Base-by-base conservation (phyloP, 2,888 invertebrate species). In the Caenorhabditis sulstoni region DNA sequence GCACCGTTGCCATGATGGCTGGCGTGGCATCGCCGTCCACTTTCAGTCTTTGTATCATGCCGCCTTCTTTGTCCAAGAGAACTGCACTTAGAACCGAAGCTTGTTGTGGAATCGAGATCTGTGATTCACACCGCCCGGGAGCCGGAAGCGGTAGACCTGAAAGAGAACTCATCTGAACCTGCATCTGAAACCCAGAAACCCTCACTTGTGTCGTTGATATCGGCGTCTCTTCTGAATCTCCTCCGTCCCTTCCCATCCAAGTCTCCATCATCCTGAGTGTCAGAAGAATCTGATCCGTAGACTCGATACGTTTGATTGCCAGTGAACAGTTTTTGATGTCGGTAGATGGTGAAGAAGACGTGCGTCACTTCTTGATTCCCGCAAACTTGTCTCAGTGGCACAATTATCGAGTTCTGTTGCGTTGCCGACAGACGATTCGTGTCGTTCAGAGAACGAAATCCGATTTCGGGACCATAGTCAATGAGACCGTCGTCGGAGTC, bases 281-380 rank as follows among this genome's bases (percentile, higher is more conserved):
- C 29, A 3, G 29, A 7, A 29, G 29, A 29, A 5, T 57, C 49
- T 18, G 16, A 37, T 16, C 73, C 65, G 37, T 65, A 81, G 1
- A 20, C 71, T 39, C 81, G 59, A 53, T 79, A 82, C 12, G 37
- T 64, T 44, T 74, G 66, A 1, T 59, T 41, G 0, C 83, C 81
- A 8, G 59, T 23, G 50, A 85, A 85, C 9, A 85, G 77, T 55
- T 83, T 83, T 9, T 77, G 74, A 20, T 73, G 53, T 0, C 82
- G 79, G 35, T 74, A 79, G 9, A 85, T 82, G 0, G 85, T 74
- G 68, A 82, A 82, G 57, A 73, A 74, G 11, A 79, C 77, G 45
- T 85, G 83, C 4, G 81, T 67, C 0, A 79, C 76, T 70, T 57
- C 45, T 55, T 62, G 44, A 44, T 59, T 22, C 14, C 29, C 53